These are phyloP conservation scores for Merodon equestris DNA, from an alignment of 2,888 invertebrate species.

Conservation along the genomic window DNA sequence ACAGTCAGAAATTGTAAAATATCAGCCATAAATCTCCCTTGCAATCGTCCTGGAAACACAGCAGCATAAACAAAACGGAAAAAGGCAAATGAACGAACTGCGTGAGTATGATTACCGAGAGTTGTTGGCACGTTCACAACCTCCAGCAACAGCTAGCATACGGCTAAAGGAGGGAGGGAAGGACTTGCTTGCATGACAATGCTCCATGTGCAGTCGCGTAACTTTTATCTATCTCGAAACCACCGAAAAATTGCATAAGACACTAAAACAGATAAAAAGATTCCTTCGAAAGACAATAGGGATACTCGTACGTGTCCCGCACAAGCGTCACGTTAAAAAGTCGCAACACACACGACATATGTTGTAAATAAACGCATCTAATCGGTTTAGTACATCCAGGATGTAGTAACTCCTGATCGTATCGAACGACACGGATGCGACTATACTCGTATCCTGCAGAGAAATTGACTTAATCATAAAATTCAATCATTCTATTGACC, in stretches of 20 bases:
- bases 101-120: constrained; percentile 51
- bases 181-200: constrained; percentile 35
- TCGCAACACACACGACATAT: constrained; percentile 27
- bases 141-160: constrained; percentile 36
- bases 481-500: constrained; percentile 70
- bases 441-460: constrained; percentile 29
- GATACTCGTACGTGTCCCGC: constrained; percentile 39
- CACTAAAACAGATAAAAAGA: constrained; percentile 42
- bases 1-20: constrained; percentile 57
- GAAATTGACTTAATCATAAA: constrained; percentile 69
- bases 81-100: background rate
- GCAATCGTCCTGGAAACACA: constrained; percentile 5
- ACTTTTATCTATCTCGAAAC: constrained; percentile 34
- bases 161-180: background rate
- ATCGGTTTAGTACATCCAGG: constrained; percentile 56
- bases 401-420: constrained; percentile 24
- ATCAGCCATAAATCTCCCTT: constrained; percentile 58
- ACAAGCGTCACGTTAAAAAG: constrained; percentile 52
- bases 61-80: no score
- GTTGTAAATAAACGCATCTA: constrained; percentile 50
- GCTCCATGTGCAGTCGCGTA: constrained; percentile 35
- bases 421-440: background rate
- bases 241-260: constrained; percentile 58
- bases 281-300: background rate
- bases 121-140: constrained; percentile 51